Evolutionary conservation across 1,140 invertebrate genomes (phyloP), one percentile per base, ranked within the genome.

Genomic region (Drosophila busckii): DNA sequence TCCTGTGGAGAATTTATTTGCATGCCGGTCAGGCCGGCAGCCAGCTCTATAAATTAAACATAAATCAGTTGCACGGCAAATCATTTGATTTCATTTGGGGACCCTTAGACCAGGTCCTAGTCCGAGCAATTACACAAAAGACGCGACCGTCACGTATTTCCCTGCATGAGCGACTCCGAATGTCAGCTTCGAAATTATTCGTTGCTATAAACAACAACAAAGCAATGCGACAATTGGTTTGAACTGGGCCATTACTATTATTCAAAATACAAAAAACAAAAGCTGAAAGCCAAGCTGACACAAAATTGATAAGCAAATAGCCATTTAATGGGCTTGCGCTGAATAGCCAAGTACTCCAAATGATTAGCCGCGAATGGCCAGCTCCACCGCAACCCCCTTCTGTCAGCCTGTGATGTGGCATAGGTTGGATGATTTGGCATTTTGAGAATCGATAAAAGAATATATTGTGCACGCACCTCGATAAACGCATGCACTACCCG

Each of bases 1-100:
- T 45, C 54, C 41, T 52, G 67, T 49, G 65, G 29, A 63, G 49
- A 80, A 80, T 80, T 73, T 78, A 78, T 78, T 78, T 78, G 75
- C 73, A 78, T 78, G 73, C 73, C 73, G 73, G 73, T 78, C 71
- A 78, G 71, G 68, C 67, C 41, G 60, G 44, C 41, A 58, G 67
- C 41, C 65, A 71, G 63, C 73, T 73, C 73, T 78, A 78, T 78
- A 78, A 78, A 80, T 78, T 78, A 78, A 80, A 64, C 68, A 78
- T 80, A 78, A 78, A 78, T 78, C 75, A 80, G 73, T 42, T 68
- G 73, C 63, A 78, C 63, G 69, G 59, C 73, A 73, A 78, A 73
- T 73, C 75, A 80, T 78, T 80, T 78, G 68, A 78, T 78, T 78
- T 82, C 73, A 78, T 78, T 78, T 78, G 56, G 45, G 23, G 70